phyloP scores from a whole-genome alignment of 2,888 invertebrate species.

The Timema cristinae region DNA sequence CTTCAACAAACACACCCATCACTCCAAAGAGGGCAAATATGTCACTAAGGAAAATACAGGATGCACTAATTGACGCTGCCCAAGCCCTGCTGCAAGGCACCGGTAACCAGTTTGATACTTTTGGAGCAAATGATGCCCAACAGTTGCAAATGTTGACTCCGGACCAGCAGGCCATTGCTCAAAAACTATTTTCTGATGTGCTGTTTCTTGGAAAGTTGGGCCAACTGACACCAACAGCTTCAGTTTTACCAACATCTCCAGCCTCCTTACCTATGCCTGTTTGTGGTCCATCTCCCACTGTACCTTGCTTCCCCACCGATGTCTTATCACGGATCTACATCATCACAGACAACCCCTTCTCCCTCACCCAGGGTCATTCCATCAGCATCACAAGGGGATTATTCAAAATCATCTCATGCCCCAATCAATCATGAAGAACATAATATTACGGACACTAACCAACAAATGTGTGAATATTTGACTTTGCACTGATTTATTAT shows the following conservation, averaged over 20 bases:
- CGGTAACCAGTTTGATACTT: neutral
- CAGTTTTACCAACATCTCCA: too few species aligned
- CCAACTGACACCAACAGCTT: neutral
- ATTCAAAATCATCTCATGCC: too few species aligned
- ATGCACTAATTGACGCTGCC: neutral
- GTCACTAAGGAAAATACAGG: neutral
- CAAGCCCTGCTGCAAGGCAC: neutral
- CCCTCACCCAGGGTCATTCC: too few species aligned
- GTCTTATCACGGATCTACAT: too few species aligned
- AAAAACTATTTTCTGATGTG: neutral
- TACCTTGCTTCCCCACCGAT: too few species aligned
- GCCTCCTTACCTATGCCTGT: too few species aligned
- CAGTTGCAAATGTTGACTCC: too few species aligned
- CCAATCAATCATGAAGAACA: too few species aligned
- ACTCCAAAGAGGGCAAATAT: neutral
- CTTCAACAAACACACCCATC: neutral
- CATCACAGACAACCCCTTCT: too few species aligned
- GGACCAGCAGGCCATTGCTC: slow-evolving; percentile 10
- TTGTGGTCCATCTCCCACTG: too few species aligned
- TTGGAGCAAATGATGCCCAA: neutral
- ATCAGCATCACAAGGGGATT: too few species aligned
- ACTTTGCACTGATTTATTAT: neutral
- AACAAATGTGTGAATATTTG: neutral
- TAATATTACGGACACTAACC: too few species aligned
- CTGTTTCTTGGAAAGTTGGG: neutral